Percentiles rank a stretch among this genome's conserved stretches.
phyloP scores from a whole-genome alignment of 2,113 vertebrate species.

The Brachypteracias leptosomus region DNA sequence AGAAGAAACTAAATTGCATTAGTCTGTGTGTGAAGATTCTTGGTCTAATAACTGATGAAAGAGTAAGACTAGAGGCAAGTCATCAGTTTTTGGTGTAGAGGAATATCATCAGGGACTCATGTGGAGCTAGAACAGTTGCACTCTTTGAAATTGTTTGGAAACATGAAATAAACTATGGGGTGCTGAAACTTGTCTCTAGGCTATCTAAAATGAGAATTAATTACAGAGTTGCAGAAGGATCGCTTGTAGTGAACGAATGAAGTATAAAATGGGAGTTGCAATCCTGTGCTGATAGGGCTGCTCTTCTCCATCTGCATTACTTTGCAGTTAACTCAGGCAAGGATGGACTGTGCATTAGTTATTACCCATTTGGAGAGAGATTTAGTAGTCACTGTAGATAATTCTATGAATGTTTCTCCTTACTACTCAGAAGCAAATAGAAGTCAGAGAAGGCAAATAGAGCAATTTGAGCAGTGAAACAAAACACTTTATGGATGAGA shows the following conservation, averaged over 20 bases:
- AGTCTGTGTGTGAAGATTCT: neutral
- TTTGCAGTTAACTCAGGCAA: neutral
- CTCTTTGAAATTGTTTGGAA: neutral
- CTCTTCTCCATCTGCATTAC: neutral
- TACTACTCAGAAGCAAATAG: neutral
- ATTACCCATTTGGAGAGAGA: neutral
- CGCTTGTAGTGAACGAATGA: neutral
- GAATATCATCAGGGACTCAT: neutral
- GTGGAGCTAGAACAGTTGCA: rapidly evolving
- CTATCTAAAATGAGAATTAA: neutral
- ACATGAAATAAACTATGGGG: neutral
- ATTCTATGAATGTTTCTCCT: neutral
- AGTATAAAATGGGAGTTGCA: neutral
- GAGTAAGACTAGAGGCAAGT: neutral
- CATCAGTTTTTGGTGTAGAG: neutral
- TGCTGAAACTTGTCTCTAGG: neutral
- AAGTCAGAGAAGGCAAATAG: neutral
- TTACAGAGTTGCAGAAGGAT: neutral
- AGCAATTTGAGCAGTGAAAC: neutral
- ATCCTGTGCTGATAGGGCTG: neutral
- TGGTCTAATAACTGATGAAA: neutral
- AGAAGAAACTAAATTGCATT: neutral
- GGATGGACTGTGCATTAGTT: neutral
- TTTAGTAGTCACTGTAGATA: neutral
- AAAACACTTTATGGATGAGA: neutral